These are phyloP conservation scores for Psophia crepitans DNA, from an alignment of 2,113 vertebrate species.

Conservation along the genomic window DNA sequence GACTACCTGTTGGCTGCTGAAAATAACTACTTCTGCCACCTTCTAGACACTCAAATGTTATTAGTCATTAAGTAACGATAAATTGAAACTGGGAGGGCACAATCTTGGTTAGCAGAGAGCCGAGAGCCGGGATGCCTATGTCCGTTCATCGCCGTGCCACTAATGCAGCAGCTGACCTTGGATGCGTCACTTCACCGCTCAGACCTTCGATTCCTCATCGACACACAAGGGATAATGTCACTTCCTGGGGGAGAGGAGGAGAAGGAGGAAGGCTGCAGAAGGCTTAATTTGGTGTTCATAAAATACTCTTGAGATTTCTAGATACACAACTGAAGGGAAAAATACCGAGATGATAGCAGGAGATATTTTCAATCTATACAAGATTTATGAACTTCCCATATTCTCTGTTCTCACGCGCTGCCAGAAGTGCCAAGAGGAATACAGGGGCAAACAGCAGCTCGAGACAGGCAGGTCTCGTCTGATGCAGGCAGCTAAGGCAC, in stretches of 20 bases:
- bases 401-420: background rate
- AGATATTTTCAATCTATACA: background rate
- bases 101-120: background rate
- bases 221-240: background rate
- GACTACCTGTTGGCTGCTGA: background rate
- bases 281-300: background rate
- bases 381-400: background rate
- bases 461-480: background rate
- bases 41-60: background rate
- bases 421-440: background rate
- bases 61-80: background rate
- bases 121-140: background rate
- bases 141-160: slow-evolving; percentile 20
- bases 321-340: background rate
- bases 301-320: background rate
- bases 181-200: background rate
- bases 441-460: background rate
- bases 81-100: background rate
- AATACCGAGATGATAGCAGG: background rate
- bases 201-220: background rate
- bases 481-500: background rate
- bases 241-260: background rate
- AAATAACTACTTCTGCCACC: background rate
- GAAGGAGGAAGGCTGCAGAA: background rate
- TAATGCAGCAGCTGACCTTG: slow-evolving; percentile 16